Base-by-base conservation (phyloP, 1,140 invertebrate genomes). In the Dendroctonus ponderosae region DNA sequence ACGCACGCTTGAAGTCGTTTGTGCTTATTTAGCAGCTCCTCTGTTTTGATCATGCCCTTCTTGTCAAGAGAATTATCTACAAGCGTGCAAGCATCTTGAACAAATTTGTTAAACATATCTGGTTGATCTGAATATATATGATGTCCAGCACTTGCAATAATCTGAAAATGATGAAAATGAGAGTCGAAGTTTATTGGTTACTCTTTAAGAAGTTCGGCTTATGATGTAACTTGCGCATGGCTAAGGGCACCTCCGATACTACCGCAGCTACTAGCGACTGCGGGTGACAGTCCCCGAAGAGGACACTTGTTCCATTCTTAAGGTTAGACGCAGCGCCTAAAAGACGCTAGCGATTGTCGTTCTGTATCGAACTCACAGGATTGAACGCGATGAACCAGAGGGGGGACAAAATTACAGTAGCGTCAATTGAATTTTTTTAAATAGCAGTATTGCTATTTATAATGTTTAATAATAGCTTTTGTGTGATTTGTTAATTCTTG, bases 61-160 rank as follows among this genome's bases (percentile, higher is more conserved):
- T 12, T 56, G 12, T 57, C 53, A 9, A 26, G 26, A 15, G 7
- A 14, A 44, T 49, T 60, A 63, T 89, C 86, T 6, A 80, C 80
- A 59, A 82, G 73, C 3, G 75, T 71, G 70, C 93, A 95, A 41
- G 91, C 88, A 75, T 90, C 87, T 48, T 85, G 76, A 7, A 97
- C 89, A 51, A 90, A 83, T 73, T 88, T 83, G 80, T 98, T 97
- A 78, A 99, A 99, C 51, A 86, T 80, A 39, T 94, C 89, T 44
- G 89, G 86, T 78, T 90, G 90, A 75, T 99, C 96, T 3, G 95
- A 90, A 80, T 98, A 98, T 7, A 99, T 89, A 80, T 98, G 96
- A 81, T 98, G 96, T 7, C 96, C 96, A 12, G 96, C 94, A 62
- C 93, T 92, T 63, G 87, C 84, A 54, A 98, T 91, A 3, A 94